Base-by-base conservation (phyloP, 2,888 invertebrate genomes). In the Chymomyza caudatula region DNA sequence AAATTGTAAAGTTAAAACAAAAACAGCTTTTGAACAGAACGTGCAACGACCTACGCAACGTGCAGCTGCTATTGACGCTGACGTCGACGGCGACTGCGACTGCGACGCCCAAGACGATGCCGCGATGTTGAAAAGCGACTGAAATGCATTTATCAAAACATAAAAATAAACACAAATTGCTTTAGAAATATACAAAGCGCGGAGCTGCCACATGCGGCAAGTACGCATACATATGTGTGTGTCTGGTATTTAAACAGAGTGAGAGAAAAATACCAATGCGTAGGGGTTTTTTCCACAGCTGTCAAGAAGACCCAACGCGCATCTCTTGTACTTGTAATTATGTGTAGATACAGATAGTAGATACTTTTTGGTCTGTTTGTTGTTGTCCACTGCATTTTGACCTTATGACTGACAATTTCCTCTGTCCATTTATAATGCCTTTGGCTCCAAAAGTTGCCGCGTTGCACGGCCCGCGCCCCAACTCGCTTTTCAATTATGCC, bases 151-250 rank as follows among this genome's bases (percentile, higher is more conserved):
- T 83, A 86, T 83, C 85, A 86, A 85, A 77, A 76, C 74, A 85
- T 76, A 86, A 85, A 84, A 86, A 84, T 85, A 86, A 86, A 86
- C 86, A 85, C 86, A 79, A 85, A 85, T 86, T 79, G 69, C 74
- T 73, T 71, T 62, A 58, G 60, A 85, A 85, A 85, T 82, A 85
- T 80, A 82, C 77, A 47, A 47, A 47, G 47, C 13, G 3, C 19
- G n/a, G 19, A n/a, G 11, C 29, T 37, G 29, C 29, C 29, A 37
- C 29, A 37, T 37, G 29, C 29, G 5, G 29, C 29, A 37, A 37
- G 29, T 37, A 37, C 29, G n/a, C 11, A 37, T 2, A 3, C 29
- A 37, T 37, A 13, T 37, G 29, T 37, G 5, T 25, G 29, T 37
- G 11, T 37, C 29, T 37, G 11, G 71, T 80, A 83, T 80, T 80